A percentile compares a stretch with the other conserved stretches of the same genome.
These are phyloP conservation scores for Sebastes melanostomus DNA, from an alignment of 2,797 vertebrate species.

Conservation along the genomic window DNA sequence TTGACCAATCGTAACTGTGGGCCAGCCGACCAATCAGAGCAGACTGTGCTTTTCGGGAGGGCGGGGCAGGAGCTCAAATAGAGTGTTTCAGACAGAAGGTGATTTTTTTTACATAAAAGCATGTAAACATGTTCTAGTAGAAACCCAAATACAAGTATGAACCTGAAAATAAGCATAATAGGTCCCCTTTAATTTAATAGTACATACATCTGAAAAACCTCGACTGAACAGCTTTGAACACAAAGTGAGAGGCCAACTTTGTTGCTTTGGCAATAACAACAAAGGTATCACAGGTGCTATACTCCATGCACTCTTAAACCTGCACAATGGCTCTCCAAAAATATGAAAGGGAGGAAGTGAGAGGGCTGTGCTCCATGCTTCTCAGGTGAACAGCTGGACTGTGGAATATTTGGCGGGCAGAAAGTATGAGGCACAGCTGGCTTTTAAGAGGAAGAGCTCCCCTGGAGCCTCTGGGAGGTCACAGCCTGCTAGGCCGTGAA, in stretches of 20 bases:
- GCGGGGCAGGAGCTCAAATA: too few species aligned
- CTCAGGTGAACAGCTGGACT: conserved; percentile 87
- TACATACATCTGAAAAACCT: neutral
- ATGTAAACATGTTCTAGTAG: neutral
- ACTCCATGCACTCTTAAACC: conserved; percentile 58
- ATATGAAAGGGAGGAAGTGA: conserved; percentile 59
- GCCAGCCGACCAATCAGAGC: too few species aligned
- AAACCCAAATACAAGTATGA: too few species aligned
- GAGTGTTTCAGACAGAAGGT: too few species aligned
- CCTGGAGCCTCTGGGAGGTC: conserved; percentile 82
- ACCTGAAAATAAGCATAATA: too few species aligned
- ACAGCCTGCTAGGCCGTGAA: conserved; percentile 84
- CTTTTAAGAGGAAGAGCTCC: conserved; percentile 85
- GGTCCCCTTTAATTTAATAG: neutral
- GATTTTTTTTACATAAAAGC: too few species aligned
- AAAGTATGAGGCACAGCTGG: conserved; percentile 83
- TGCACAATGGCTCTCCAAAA: conserved; percentile 61
- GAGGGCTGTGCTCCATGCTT: conserved; percentile 66
- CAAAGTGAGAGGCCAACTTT: conserved; percentile 30
- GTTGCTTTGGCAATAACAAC: conserved; percentile 44
- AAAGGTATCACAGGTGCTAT: conserved; percentile 50
- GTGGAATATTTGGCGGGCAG: conserved; percentile 80
- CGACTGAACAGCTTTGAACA: conserved; percentile 1
- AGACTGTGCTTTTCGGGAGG: too few species aligned
- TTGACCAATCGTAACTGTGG: too few species aligned